phyloP scores from a whole-genome alignment of 1,140 invertebrate species.

The Polypedilum pembai region DNA sequence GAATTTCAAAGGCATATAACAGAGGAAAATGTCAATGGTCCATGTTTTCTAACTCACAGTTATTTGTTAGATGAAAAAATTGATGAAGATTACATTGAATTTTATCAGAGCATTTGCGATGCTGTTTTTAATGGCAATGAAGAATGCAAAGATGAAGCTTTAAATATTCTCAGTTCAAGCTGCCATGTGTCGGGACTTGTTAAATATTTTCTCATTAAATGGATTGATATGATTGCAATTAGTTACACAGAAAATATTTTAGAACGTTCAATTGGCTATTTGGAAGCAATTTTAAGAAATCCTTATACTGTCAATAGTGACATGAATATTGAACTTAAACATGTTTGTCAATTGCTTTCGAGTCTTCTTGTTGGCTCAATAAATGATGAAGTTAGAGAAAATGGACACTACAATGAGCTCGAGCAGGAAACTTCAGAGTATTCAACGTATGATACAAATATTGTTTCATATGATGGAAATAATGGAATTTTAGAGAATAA shows the following conservation, averaged over 20 bases:
- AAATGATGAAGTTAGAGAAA: slow-evolving; percentile 17
- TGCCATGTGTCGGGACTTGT: not conserved
- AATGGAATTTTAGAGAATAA: slow-evolving; percentile 8
- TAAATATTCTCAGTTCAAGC: not conserved
- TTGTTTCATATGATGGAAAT: slow-evolving; percentile 15
- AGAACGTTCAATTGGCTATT: not conserved
- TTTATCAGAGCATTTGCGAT: not conserved
- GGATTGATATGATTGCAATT: not conserved
- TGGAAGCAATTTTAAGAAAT: slow-evolving; percentile 8
- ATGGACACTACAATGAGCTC: not conserved
- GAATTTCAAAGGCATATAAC: slow-evolving; percentile 4
- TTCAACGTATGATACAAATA: not conserved
- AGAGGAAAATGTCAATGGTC: slow-evolving; percentile 17
- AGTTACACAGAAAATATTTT: not conserved
- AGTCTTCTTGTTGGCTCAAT: not conserved
- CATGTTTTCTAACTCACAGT: not conserved
- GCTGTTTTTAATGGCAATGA: not conserved
- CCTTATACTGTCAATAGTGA: not conserved
- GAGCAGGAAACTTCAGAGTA: not conserved
- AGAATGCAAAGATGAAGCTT: not conserved
- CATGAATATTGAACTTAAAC: slow-evolving; percentile 2
- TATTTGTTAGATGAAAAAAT: slow-evolving; percentile 1
- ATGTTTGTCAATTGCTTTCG: not conserved
- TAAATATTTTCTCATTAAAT: not conserved
- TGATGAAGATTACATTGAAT: slow-evolving; percentile 21